Conservation (phyloP, 2,888 invertebrate species). For the Tachina grossa region DNA sequence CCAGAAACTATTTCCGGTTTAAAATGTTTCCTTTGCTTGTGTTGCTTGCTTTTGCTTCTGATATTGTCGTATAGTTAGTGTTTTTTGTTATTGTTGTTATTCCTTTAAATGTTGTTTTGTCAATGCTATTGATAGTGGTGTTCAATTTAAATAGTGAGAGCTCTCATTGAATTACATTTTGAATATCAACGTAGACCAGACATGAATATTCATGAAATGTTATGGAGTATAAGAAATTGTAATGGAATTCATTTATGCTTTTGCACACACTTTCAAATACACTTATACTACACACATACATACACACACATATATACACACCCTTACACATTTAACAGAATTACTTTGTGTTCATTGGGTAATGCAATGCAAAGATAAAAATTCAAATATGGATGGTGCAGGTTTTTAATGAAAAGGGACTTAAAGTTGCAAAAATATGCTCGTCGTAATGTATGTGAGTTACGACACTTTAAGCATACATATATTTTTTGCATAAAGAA, state of each 20-base stretch:
- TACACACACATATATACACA: background rate
- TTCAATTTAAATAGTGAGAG: slow-evolving; percentile 67
- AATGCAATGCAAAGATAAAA: slow-evolving; percentile 65
- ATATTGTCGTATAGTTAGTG: slow-evolving; percentile 23
- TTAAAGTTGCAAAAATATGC: slow-evolving; percentile 26
- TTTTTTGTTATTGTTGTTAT: slow-evolving; percentile 24
- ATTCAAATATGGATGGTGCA: slow-evolving; percentile 24
- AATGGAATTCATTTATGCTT: slow-evolving; percentile 55
- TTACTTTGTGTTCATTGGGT: slow-evolving; percentile 50
- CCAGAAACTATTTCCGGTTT: slow-evolving; percentile 71
- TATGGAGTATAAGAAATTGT: slow-evolving; percentile 62
- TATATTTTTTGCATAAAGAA: too few relatives aligned
- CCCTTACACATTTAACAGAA: background rate
- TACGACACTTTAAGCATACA: too few relatives aligned
- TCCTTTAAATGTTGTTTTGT: slow-evolving; percentile 48
- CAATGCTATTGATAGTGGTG: slow-evolving; percentile 65
- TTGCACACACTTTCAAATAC: slow-evolving; percentile 1
- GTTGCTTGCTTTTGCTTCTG: slow-evolving; percentile 29
- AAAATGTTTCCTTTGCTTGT: slow-evolving; percentile 70
- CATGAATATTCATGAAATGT: slow-evolving; percentile 70
- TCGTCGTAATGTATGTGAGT: background rate
- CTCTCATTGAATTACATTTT: slow-evolving; percentile 70
- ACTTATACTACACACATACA: background rate
- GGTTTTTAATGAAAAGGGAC: slow-evolving; percentile 38
- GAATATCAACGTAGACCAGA: slow-evolving; percentile 65